Evolutionary conservation across 2,888 invertebrate genomes (phyloP).

Genomic region (Drosophila tanythrix): DNA sequence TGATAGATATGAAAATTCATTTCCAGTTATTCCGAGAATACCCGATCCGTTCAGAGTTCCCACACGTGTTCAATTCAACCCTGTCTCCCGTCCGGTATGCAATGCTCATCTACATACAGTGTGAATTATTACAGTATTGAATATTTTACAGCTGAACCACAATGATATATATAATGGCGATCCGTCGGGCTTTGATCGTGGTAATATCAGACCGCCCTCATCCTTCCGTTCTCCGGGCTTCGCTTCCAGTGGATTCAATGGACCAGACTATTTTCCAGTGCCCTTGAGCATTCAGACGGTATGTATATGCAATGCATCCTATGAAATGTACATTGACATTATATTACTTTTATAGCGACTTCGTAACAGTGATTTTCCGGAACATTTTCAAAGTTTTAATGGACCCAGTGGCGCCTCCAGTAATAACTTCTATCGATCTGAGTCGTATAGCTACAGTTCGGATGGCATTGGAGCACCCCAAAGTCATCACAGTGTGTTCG

Average conservation of each 20-base stretch:
- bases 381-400: not conserved
- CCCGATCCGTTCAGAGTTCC: not conserved
- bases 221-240: not conserved
- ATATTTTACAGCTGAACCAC: not conserved
- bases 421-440: constrained; percentile 60
- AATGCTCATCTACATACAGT: too few relatives aligned
- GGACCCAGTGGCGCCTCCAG: constrained; percentile 16
- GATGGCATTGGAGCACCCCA: constrained; percentile 60
- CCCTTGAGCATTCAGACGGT: constrained; percentile 21
- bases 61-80: not conserved
- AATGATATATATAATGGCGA: not conserved
- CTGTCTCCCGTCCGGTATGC: constrained; percentile 14
- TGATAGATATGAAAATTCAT: not conserved
- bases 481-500: constrained; percentile 47
- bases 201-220: not conserved
- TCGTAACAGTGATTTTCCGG: not conserved
- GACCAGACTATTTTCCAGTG: not conserved
- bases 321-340: not conserved
- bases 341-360: not conserved
- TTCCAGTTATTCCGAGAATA: not conserved
- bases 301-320: not conserved
- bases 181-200: not conserved
- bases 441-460: constrained; percentile 57
- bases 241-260: not conserved
- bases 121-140: not conserved